These are phyloP conservation scores for Acanthoscelides obtectus DNA, from an alignment of 2,888 invertebrate genomes.

Conservation along the genomic window DNA sequence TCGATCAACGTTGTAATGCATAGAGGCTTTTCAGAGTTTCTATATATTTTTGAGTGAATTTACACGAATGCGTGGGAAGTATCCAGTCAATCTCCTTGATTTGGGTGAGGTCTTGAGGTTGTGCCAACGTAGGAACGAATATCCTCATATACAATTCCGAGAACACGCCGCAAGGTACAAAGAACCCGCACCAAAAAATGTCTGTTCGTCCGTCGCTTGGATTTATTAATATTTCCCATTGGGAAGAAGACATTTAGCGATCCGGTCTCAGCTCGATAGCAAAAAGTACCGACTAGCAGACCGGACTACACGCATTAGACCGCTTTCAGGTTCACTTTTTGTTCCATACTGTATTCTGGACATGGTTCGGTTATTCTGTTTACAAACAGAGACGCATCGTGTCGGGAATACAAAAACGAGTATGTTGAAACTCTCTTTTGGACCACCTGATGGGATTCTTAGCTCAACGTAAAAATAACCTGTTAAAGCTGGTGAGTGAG, in stretches of 20 bases:
- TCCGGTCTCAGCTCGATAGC: neutral
- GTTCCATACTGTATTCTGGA: constrained; percentile 36
- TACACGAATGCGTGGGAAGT: too few species aligned
- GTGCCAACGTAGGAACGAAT: neutral
- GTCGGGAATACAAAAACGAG: constrained; percentile 36
- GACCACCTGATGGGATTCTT: neutral
- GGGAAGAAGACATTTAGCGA: neutral
- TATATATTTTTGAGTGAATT: too few species aligned
- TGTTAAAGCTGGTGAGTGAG: neutral
- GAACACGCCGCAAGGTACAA: neutral
- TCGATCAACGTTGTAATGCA: too few species aligned
- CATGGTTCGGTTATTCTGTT: constrained; percentile 45
- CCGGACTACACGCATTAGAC: neutral
- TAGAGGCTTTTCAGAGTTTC: too few species aligned
- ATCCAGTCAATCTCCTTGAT: neutral
- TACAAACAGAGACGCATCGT: constrained; percentile 43
- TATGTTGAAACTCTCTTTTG: constrained; percentile 12
- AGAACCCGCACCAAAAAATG: neutral
- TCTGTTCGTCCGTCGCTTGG: neutral
- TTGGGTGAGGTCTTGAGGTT: neutral
- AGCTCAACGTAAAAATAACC: neutral
- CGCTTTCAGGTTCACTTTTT: neutral
- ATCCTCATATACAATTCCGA: neutral
- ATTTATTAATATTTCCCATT: neutral
- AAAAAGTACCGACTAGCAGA: neutral